Conservation (phyloP, 2,113 vertebrate species). For the Aspiorhynchus laticeps region DNA sequence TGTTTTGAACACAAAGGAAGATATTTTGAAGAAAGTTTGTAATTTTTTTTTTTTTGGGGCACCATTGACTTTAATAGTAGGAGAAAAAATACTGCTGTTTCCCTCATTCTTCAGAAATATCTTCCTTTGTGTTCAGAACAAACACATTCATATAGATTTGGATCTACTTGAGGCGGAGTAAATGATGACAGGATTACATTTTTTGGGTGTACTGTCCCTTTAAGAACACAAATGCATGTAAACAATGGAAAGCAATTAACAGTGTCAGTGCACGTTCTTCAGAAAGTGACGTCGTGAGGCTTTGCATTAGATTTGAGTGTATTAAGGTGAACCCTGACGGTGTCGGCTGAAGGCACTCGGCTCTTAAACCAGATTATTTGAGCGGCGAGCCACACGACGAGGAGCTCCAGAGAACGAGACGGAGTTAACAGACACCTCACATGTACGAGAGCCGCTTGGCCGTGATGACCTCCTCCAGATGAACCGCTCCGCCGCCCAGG, state of each 20-base stretch:
- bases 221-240: no score
- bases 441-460: slow-evolving; percentile 78
- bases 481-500: slow-evolving; percentile 87
- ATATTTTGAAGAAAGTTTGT: no score
- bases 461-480: slow-evolving; percentile 83
- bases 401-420: background rate
- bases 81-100: no score
- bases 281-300: slow-evolving; percentile 19
- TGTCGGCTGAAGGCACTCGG: slow-evolving; percentile 29
- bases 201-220: no score
- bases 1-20: no score
- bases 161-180: no score
- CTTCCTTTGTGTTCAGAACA: no score
- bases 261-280: background rate
- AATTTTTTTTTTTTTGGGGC: no score
- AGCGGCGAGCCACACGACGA: background rate
- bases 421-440: slow-evolving; percentile 21
- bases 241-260: background rate
- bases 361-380: slow-evolving; percentile 40
- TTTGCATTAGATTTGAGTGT: slow-evolving; percentile 24
- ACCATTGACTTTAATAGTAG: no score
- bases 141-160: no score
- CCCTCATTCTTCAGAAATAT: no score
- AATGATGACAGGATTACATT: no score
- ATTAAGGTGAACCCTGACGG: slow-evolving; percentile 31